Conservation (phyloP, 2,797 vertebrate species). For the Brotula barbata region DNA sequence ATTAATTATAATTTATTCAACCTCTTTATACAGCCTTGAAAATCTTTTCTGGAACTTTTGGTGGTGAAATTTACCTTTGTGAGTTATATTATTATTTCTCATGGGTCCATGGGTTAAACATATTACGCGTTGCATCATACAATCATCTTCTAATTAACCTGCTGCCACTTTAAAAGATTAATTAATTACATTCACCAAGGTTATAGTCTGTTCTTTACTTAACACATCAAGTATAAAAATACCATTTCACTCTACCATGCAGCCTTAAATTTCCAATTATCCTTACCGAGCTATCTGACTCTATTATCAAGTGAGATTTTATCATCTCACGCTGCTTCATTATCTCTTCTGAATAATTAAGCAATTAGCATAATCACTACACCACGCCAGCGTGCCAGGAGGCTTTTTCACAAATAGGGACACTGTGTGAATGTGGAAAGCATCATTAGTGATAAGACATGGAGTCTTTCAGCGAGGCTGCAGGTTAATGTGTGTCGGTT, state of each 20-base stretch:
- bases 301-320: constrained; percentile 59
- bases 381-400: constrained; percentile 41
- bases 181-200: not conserved
- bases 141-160: not conserved
- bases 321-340: constrained; percentile 60
- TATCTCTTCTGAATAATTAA: constrained; percentile 70
- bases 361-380: constrained; percentile 69
- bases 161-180: not conserved
- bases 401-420: constrained; percentile 38
- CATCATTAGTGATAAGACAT: constrained; percentile 65
- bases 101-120: too few relatives aligned
- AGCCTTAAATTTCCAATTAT: constrained; percentile 49
- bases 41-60: too few relatives aligned
- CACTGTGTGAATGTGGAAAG: constrained; percentile 34
- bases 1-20: too few relatives aligned
- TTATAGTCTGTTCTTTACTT: not conserved
- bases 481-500: constrained; percentile 76
- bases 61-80: too few relatives aligned
- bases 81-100: too few relatives aligned
- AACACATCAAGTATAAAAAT: not conserved
- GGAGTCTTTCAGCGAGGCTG: constrained; percentile 58
- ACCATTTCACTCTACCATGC: constrained; percentile 11
- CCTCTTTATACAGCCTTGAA: too few relatives aligned
- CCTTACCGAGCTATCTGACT: constrained; percentile 57
- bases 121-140: too few relatives aligned